Evolutionary conservation across 2,888 invertebrate species (phyloP), one percentile per base, ranked within the genome.

Genomic region (Pollenia angustigena): DNA sequence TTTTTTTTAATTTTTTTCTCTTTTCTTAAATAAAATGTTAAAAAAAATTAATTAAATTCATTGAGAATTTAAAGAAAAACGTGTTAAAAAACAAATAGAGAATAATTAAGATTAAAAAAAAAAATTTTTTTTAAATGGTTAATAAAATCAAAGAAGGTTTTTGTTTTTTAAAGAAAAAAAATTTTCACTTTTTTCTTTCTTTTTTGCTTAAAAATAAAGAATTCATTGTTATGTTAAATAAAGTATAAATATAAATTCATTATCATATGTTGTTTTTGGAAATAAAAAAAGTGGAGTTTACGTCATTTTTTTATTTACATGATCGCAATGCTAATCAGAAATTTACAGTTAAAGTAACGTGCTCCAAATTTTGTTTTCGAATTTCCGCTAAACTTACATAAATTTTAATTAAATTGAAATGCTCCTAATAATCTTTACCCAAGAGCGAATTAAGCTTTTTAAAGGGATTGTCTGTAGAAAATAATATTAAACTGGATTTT

Each of bases 41-140:
- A 83, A 76, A 66, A 50, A 60, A 32, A 50, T 83, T 12, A 72
- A 72, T 72, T 62, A 56, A 64, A 50, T 64, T 76, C 71, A 66
- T 78, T 83, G 48, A 50, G 54, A 58, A 76, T 62, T 48, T 52
- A 4, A n/a, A 48, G 16, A 56, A 76, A 11, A 46, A 75, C 7
- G 42, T 32, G 16, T 12, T 54, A 40, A 56, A 76, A 52, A 48
- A 16, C 11, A 42, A 50, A 44, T n/a, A 42, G 44, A n/a, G 16
- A 44, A n/a, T 52, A 48, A 44, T 18, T 56, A 66, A 23, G 23
- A 32, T n/a, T 12, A 18, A 52, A 23, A n/a, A 50, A 62, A 23
- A 23, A 23, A 23, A n/a, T n/a, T n/a, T n/a, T n/a, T n/a, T n/a
- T n/a, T 1, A 23, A 48, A 50, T 32, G 32, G 4, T 32, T 50